Evolutionary conservation across 2,888 invertebrate genomes (phyloP).

Genomic region (Cephalotes varians): DNA sequence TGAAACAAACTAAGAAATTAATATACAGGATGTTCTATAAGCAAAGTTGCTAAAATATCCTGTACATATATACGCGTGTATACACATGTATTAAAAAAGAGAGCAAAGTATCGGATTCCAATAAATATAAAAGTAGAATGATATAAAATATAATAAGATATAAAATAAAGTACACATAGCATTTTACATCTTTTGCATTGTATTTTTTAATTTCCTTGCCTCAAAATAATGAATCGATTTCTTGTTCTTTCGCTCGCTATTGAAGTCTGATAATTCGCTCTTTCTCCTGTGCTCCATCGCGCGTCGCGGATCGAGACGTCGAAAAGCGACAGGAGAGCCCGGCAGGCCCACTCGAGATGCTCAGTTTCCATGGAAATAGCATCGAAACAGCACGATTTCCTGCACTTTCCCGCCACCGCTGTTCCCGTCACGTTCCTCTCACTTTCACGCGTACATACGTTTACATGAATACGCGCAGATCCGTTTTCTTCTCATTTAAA

Average conservation of each 20-base stretch:
- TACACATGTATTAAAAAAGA: background rate
- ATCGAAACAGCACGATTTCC: conserved; percentile 60
- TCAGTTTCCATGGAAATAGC: conserved; percentile 74
- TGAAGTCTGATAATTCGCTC: conserved; percentile 18
- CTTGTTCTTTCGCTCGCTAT: background rate
- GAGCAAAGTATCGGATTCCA: background rate
- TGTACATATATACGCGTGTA: too few species aligned
- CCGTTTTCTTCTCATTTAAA: conserved; percentile 38
- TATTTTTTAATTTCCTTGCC: conserved; percentile 1
- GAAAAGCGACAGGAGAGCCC: conserved; percentile 64
- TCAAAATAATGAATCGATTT: background rate
- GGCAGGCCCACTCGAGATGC: conserved; percentile 60
- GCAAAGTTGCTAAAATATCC: too few species aligned
- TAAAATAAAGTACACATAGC: too few species aligned
- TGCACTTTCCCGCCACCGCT: background rate
- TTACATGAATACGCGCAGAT: conserved; percentile 21
- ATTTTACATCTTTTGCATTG: background rate
- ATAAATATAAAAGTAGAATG: too few species aligned
- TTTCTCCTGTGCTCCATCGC: conserved; percentile 26
- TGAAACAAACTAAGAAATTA: background rate
- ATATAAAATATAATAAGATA: too few species aligned
- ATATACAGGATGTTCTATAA: too few species aligned
- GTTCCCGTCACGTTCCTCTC: conserved; percentile 29
- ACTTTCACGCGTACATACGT: conserved; percentile 39
- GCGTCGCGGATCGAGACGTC: conserved; percentile 64